These are phyloP conservation scores for Callopanchax toddi DNA, from an alignment of 2,113 vertebrate species.

Conservation along the genomic window DNA sequence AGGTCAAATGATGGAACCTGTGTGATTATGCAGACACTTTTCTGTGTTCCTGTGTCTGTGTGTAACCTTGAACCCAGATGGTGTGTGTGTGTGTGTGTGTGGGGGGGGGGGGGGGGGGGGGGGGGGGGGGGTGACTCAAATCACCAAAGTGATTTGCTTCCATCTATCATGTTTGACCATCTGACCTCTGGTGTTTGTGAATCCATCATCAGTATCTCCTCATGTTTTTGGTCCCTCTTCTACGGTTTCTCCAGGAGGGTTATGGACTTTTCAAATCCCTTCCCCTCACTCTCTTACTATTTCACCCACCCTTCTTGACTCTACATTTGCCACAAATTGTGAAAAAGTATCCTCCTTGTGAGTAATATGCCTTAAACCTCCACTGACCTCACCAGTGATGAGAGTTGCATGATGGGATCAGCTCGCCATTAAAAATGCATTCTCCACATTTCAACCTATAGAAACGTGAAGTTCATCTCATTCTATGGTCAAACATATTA, in stretches of 20 bases:
- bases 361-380: constrained; percentile 1
- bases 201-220: constrained; percentile 11
- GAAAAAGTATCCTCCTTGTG: constrained; percentile 17
- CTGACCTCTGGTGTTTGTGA: constrained; percentile 25
- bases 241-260: constrained; percentile 34
- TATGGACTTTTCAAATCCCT: constrained; percentile 39
- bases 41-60: too few species aligned
- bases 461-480: neutral
- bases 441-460: neutral
- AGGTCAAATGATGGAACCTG: too few species aligned
- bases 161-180: constrained; percentile 8
- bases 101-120: too few species aligned
- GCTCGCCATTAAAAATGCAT: constrained; percentile 2
- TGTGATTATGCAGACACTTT: too few species aligned
- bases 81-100: too few species aligned
- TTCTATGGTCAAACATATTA: neutral
- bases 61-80: too few species aligned
- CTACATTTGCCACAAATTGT: neutral
- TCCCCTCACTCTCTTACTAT: constrained; percentile 9
- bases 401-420: neutral
- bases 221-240: constrained; percentile 46
- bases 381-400: constrained; percentile 2
- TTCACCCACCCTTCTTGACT: neutral
- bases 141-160: too few species aligned
- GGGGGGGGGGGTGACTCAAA: too few species aligned